phyloP scores from a whole-genome alignment of 37 sponge, comb jelly and placozoan genomes.

The Corticium candelabrum region DNA sequence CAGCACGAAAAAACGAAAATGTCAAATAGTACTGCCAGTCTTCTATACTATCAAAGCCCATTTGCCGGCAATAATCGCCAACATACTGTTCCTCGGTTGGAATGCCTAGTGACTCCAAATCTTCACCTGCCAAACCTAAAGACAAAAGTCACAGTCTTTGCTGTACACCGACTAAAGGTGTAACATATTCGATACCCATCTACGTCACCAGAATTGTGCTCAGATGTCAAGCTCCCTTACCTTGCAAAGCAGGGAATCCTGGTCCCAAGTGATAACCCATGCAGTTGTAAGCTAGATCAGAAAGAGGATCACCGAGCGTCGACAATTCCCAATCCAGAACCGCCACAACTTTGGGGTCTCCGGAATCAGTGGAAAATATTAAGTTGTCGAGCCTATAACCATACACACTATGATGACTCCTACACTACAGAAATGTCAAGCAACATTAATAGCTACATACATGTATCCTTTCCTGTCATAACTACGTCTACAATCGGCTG shows the following conservation, averaged over 20 bases:
- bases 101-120: constrained; percentile 37
- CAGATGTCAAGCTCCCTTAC: neutral
- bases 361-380: constrained; percentile 21
- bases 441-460: neutral
- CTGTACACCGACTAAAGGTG: too few relatives aligned
- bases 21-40: neutral
- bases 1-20: neutral
- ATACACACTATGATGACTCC: too few relatives aligned
- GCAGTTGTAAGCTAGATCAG: constrained; percentile 42
- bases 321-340: constrained; percentile 8
- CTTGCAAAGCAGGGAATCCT: constrained; percentile 27
- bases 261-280: constrained; percentile 44
- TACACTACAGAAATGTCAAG: neutral
- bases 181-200: too few relatives aligned
- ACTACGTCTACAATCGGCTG: too few relatives aligned
- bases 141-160: neutral
- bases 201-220: neutral
- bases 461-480: neutral
- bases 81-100: constrained; percentile 46
- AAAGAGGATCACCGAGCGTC: constrained; percentile 6
- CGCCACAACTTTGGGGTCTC: neutral
- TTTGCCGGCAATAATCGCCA: constrained; percentile 16
- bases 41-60: neutral
- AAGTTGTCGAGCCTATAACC: constrained; percentile 44
- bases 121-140: constrained; percentile 31